Conservation (phyloP, 1,140 invertebrate genomes). For the Orchestia grillus region DNA sequence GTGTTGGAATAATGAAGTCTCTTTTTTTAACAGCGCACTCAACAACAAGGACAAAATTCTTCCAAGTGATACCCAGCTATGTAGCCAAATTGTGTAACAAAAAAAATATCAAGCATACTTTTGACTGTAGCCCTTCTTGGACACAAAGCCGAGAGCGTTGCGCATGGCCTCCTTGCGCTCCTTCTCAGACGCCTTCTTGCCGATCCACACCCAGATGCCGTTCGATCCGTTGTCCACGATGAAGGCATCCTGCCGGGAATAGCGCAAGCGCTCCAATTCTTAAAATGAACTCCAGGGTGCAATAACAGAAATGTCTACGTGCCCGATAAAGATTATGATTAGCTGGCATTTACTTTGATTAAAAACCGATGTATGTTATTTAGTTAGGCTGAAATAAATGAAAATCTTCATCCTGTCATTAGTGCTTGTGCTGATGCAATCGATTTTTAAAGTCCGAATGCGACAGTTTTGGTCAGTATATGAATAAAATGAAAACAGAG, state of each 20-base stretch:
- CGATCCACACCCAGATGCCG: slow-evolving; percentile 95
- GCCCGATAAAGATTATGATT: neutral
- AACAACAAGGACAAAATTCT: no score
- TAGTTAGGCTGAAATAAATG: no score
- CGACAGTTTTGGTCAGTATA: no score
- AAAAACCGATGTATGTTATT: no score
- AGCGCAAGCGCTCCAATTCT: neutral
- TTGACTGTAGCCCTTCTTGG: slow-evolving; percentile 84
- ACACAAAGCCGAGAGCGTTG: slow-evolving; percentile 89
- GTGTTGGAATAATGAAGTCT: no score
- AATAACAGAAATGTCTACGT: neutral
- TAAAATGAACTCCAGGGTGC: neutral
- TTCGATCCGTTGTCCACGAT: slow-evolving; percentile 85
- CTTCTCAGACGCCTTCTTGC: slow-evolving; percentile 78
- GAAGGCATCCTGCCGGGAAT: slow-evolving; percentile 80
- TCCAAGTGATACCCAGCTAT: no score
- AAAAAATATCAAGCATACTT: slow-evolving; percentile 41
- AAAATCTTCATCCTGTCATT: no score
- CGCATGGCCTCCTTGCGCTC: slow-evolving; percentile 84
- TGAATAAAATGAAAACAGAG: no score
- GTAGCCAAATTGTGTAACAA: no score
- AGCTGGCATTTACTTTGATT: no score
- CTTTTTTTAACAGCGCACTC: no score
- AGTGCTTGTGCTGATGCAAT: neutral
- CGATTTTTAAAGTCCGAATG: neutral